Conservation (phyloP, 2,888 invertebrate species). For the Mellilla xanthometata region DNA sequence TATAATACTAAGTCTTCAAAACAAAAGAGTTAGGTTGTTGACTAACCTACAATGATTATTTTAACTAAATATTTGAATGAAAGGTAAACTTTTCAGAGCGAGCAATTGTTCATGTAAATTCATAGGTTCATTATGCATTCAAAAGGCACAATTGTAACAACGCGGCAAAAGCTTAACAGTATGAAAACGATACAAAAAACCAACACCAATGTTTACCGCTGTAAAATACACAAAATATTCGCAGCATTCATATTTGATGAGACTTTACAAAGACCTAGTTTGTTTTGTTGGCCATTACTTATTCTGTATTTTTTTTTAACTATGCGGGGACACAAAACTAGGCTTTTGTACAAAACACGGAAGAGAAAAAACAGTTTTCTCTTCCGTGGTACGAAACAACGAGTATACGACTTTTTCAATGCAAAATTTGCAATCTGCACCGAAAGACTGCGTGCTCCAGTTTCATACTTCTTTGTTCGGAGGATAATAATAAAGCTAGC, state of each 20-base stretch:
- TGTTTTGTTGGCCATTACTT: slow-evolving; percentile 8
- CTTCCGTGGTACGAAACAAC: too few species aligned
- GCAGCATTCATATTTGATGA: too few species aligned
- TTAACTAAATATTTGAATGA: too few species aligned
- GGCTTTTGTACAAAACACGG: too few species aligned
- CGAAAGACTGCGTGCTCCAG: neutral
- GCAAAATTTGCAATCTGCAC: too few species aligned
- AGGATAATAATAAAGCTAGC: neutral
- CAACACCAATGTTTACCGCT: slow-evolving; percentile 4
- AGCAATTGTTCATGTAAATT: neutral
- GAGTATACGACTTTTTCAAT: too few species aligned
- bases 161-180: slow-evolving; percentile 3
- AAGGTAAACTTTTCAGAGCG: too few species aligned
- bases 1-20: too few species aligned
- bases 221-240: slow-evolving; percentile 9
- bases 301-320: neutral
- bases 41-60: too few species aligned
- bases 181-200: slow-evolving; percentile 12
- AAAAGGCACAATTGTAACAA: slow-evolving; percentile 1
- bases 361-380: too few species aligned
- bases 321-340: too few species aligned
- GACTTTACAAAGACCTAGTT: slow-evolving; percentile 1
- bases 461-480: slow-evolving; percentile 4
- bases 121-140: slow-evolving; percentile 4
- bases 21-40: too few species aligned